Evolutionary conservation across 2,888 invertebrate species (phyloP), one percentile per base, ranked within the genome.

Genomic region (Drosophila quinaria): DNA sequence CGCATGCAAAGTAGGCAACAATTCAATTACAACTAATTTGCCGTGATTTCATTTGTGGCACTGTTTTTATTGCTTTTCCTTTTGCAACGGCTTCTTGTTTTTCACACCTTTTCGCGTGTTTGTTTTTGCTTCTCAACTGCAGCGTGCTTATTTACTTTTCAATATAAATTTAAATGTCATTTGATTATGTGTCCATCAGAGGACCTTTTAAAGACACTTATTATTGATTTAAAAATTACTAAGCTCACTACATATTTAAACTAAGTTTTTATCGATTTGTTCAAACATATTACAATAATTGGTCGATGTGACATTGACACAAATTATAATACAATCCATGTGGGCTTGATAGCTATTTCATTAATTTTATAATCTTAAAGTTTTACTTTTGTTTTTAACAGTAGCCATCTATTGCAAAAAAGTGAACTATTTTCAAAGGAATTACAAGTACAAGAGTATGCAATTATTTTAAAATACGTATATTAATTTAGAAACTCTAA

Each of bases 1-100:
- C 58, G 55, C 62, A 67, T 64, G 55, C 68, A 70, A 63, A 65
- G 66, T 60, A 60, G 66, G 11, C 60, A 63, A 70, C 82, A 87
- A 88, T 87, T 88, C 74, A 87, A 87, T 87, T 88, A 88, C 76
- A 84, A 77, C 87, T 88, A 86, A 86, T 86, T 87, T 83, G 60
- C 70, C 22, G 61, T 85, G 85, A 82, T 82, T 85, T 82, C 82
- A 84, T 80, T 87, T 73, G 59, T 50, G 42, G 3, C 37, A 37
- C 11, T 59, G 15, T 58, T 42, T 11, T 37, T 41, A 6, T 42
- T 35, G 35, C 33, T 19, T 31, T 19, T 33, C 10, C 11, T 13
- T 22, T 46, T 22, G 52, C 13, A 6, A 4, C 50, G 51, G 42
- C 59, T 56, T 13, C 54, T 70, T 33, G 33, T 35, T 52, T 56